A percentile compares a stretch with the other conserved stretches of the same genome.
Conservation (phyloP, 1,140 invertebrate genomes). For the Phthorimaea operculella region DNA sequence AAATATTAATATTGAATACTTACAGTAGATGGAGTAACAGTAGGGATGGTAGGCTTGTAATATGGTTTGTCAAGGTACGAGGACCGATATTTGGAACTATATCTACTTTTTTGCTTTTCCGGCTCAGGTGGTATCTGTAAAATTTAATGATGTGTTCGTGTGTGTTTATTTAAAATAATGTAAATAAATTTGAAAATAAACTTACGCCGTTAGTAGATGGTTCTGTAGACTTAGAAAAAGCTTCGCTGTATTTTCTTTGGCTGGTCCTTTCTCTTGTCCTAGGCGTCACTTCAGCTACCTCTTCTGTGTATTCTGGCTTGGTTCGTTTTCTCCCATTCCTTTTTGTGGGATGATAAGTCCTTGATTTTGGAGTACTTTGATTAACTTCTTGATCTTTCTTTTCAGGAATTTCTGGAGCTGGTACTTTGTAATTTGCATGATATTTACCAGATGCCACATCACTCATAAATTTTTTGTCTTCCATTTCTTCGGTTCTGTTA, state of each 20-base stretch:
- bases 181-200: constrained; percentile 15
- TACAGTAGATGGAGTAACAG: constrained; percentile 64
- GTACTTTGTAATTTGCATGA: constrained; percentile 51
- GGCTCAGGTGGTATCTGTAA: constrained; percentile 55
- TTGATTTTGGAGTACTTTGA: constrained; percentile 31
- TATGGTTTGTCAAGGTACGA: constrained; percentile 55
- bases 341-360: constrained; percentile 44
- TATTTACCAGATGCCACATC: constrained; percentile 39
- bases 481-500: constrained; percentile 30
- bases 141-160: constrained; percentile 17
- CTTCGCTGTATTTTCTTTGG: constrained; percentile 45
- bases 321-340: constrained; percentile 38
- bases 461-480: constrained; percentile 30
- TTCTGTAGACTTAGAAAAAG: constrained; percentile 52
- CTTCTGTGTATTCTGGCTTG: constrained; percentile 18
- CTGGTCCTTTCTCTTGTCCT: constrained; percentile 35
- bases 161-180: constrained; percentile 7
- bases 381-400: constrained; percentile 24
- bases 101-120: constrained; percentile 58
- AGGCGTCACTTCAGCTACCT: constrained; percentile 17
- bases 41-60: constrained; percentile 64
- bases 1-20: constrained; percentile 29
- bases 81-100: constrained; percentile 64
- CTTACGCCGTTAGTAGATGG: constrained; percentile 54
- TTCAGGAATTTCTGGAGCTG: constrained; percentile 15